A percentile compares a stretch with the other conserved stretches of the same genome.
phyloP scores from a whole-genome alignment of 2,888 invertebrate genomes.

The Peribatodes rhomboidaria region DNA sequence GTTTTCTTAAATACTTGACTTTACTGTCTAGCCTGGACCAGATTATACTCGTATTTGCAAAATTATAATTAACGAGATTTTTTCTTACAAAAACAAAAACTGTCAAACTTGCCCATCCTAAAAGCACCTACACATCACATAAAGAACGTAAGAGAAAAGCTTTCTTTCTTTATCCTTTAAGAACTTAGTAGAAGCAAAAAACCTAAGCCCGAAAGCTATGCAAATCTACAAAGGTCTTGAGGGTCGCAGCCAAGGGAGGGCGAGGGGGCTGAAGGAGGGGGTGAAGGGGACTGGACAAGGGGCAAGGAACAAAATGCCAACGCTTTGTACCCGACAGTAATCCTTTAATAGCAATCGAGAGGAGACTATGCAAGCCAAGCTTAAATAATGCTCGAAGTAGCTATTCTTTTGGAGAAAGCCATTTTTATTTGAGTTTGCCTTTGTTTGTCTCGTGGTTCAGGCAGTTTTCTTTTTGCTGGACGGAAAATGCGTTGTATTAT shows the following conservation, averaged over 20 bases:
- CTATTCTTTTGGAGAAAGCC: constrained; percentile 36
- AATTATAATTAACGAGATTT: too few relatives aligned
- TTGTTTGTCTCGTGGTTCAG: constrained; percentile 24
- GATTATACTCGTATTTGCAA: too few relatives aligned
- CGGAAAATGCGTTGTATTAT: not conserved
- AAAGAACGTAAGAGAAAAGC: constrained; percentile 55
- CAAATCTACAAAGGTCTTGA: constrained; percentile 84
- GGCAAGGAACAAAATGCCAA: constrained; percentile 81
- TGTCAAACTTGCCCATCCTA: constrained; percentile 11
- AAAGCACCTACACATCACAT: constrained; percentile 41
- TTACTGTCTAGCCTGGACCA: too few relatives aligned
- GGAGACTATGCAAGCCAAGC: constrained; percentile 53
- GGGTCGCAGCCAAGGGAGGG: constrained; percentile 63
- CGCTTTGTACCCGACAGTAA: constrained; percentile 80
- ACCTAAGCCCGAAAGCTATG: constrained; percentile 81
- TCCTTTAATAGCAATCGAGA: constrained; percentile 83
- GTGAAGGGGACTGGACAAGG: constrained; percentile 71
- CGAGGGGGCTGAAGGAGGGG: constrained; percentile 44
- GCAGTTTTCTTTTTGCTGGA: constrained; percentile 9
- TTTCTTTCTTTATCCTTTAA: constrained; percentile 77
- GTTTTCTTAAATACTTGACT: too few relatives aligned
- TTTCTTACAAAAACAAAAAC: not conserved
- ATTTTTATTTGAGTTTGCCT: constrained; percentile 31
- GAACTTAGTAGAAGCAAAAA: constrained; percentile 75
- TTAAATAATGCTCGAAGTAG: constrained; percentile 47